Percentiles rank a stretch among this genome's conserved stretches.
These are phyloP conservation scores for Lepilemur ruficaudatus DNA, from an alignment of 2,797 vertebrate species.

Conservation along the genomic window DNA sequence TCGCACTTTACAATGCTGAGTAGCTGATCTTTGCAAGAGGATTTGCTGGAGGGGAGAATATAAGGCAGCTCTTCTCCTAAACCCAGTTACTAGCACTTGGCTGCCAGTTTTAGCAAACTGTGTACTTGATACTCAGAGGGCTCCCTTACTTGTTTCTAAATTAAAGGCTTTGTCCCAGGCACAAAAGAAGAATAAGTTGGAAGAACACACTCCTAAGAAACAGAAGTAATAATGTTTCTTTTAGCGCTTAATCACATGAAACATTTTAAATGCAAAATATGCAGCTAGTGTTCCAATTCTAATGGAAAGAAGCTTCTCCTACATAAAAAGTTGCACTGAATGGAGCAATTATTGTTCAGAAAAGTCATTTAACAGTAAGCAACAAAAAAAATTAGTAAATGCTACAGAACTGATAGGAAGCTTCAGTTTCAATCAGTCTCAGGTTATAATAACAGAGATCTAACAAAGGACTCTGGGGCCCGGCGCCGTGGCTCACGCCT, in stretches of 20 bases:
- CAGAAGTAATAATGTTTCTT: slow-evolving; percentile 62
- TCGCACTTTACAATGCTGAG: background rate
- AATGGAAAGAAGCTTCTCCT: slow-evolving; percentile 74
- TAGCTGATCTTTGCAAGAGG: background rate
- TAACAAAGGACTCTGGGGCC: background rate
- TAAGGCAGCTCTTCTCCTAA: background rate
- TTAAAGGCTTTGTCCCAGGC: slow-evolving; percentile 52
- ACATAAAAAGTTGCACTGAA: slow-evolving; percentile 66
- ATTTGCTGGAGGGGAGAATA: background rate
- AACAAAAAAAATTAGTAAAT: slow-evolving; percentile 49
- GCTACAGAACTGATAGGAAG: slow-evolving; percentile 55
- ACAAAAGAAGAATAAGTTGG: slow-evolving; percentile 57
- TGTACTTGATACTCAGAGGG: slow-evolving; percentile 7
- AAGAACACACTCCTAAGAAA: slow-evolving; percentile 48
- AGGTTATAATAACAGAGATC: background rate
- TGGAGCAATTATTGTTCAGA: background rate
- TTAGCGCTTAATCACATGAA: slow-evolving; percentile 67
- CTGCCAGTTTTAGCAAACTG: slow-evolving; percentile 14
- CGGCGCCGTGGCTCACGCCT: no score
- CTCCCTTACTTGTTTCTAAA: slow-evolving; percentile 39
- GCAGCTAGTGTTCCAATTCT: slow-evolving; percentile 53
- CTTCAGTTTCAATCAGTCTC: slow-evolving; percentile 28
- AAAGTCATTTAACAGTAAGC: slow-evolving; percentile 38
- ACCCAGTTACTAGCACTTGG: background rate
- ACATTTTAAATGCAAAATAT: slow-evolving; percentile 77